Evolutionary conservation across 2,113 vertebrate species (phyloP).

Genomic region (Carettochelys insculpta): DNA sequence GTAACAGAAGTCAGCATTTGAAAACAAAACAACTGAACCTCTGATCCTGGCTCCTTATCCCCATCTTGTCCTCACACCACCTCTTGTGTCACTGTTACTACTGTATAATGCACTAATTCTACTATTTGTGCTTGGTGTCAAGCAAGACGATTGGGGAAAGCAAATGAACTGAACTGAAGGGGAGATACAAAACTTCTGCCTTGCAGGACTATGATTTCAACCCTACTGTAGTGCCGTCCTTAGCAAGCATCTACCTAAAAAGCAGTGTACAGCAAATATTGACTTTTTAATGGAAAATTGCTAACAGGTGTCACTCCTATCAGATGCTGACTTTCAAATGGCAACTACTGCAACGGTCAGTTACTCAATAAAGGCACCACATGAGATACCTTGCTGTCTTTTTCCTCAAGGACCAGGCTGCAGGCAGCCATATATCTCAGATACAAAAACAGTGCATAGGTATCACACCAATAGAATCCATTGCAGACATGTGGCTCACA

Average conservation of each 20-base stretch:
- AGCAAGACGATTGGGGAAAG: background rate
- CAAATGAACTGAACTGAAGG: background rate
- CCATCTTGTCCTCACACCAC: background rate
- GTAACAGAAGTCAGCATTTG: background rate
- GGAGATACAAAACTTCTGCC: background rate
- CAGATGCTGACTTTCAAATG: conserved; percentile 4
- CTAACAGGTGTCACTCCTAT: background rate
- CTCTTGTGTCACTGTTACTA: background rate
- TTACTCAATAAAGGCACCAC: background rate
- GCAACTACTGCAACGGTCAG: conserved; percentile 9
- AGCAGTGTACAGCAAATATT: background rate
- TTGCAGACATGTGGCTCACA: background rate
- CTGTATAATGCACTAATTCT: background rate
- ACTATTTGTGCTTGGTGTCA: background rate
- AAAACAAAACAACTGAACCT: background rate
- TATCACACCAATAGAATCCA: background rate
- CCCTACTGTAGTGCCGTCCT: background rate
- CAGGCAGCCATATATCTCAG: background rate
- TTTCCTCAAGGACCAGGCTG: conserved; percentile 28
- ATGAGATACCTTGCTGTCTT: background rate
- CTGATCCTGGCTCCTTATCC: background rate
- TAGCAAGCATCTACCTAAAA: background rate
- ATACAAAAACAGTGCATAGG: background rate
- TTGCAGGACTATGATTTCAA: background rate
- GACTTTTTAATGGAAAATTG: background rate